Evolutionary conservation across 2,888 invertebrate genomes (phyloP).

Genomic region (Drosophila stalkeri): DNA sequence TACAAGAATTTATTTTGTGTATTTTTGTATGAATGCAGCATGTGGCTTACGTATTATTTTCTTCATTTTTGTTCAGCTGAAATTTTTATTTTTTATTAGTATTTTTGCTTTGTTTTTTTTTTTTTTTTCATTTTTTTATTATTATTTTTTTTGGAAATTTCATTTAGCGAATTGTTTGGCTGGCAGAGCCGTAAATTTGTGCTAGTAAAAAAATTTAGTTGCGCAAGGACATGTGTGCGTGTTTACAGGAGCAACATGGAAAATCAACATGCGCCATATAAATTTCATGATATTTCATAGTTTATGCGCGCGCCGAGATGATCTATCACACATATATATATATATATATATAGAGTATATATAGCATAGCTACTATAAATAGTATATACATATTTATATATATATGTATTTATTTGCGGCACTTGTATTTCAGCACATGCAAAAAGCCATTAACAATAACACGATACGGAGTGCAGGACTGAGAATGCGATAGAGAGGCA

Average conservation of each 20-base stretch:
- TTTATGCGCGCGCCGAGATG: slow-evolving; percentile 67
- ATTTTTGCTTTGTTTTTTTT: neutral
- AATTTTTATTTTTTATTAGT: slow-evolving; percentile 13
- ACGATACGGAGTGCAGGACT: slow-evolving; percentile 10
- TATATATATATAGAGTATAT: slow-evolving; percentile 11
- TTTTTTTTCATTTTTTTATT: slow-evolving; percentile 9
- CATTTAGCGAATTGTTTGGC: slow-evolving; percentile 76
- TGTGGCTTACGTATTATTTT: slow-evolving; percentile 30
- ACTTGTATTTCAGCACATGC: slow-evolving; percentile 59
- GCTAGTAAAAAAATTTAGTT: slow-evolving; percentile 72
- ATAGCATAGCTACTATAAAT: neutral
- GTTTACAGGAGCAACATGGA: slow-evolving; percentile 62
- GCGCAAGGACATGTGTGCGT: slow-evolving; percentile 69
- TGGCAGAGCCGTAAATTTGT: slow-evolving; percentile 64
- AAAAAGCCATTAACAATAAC: slow-evolving; percentile 67
- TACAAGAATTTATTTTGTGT: slow-evolving; percentile 17
- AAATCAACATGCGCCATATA: slow-evolving; percentile 63
- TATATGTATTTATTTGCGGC: slow-evolving; percentile 8
- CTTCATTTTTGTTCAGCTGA: slow-evolving; percentile 9
- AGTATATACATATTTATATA: slow-evolving; percentile 1
- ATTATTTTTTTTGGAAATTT: slow-evolving; percentile 49
- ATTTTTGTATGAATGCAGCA: slow-evolving; percentile 19
- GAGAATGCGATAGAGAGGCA: neutral
- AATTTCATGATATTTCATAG: slow-evolving; percentile 75
- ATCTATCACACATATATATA: slow-evolving; percentile 48